A percentile compares a stretch with the other conserved stretches of the same genome.
Evolutionary conservation across 1,140 invertebrate genomes (phyloP).

Genomic region (Zaprionus vittiger): DNA sequence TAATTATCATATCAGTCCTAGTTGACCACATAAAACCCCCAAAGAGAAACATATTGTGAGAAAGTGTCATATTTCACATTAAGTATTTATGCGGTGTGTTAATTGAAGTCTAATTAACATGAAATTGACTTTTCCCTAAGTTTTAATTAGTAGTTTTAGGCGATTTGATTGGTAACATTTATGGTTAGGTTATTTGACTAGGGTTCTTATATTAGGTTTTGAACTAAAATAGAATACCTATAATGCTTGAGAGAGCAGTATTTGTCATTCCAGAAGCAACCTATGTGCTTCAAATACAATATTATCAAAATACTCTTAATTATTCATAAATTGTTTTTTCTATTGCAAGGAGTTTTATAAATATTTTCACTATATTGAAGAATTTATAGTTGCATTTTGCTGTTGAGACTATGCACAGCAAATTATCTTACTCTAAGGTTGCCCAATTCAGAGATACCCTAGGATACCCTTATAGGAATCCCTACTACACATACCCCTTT

Average conservation of each 20-base stretch:
- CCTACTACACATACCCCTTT: neutral
- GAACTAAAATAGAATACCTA: neutral
- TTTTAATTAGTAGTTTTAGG: slow-evolving; percentile 45
- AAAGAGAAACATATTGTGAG: slow-evolving; percentile 53
- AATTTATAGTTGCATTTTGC: neutral
- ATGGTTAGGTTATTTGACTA: neutral
- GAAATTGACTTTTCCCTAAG: slow-evolving; percentile 18
- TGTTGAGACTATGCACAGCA: neutral
- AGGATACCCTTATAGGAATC: neutral
- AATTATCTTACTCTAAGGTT: neutral
- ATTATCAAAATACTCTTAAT: neutral
- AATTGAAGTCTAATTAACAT: slow-evolving; percentile 4
- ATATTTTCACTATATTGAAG: neutral
- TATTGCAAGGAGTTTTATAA: neutral
- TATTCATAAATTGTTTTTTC: neutral
- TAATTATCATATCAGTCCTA: slow-evolving; percentile 53
- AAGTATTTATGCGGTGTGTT: slow-evolving; percentile 49
- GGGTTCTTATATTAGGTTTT: neutral
- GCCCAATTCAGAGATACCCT: neutral
- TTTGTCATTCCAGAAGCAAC: no score
- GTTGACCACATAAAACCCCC: neutral
- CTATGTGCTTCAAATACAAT: neutral
- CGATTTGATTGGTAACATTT: slow-evolving; percentile 12
- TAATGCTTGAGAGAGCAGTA: neutral
- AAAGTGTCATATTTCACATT: slow-evolving; percentile 74